phyloP scores from a whole-genome alignment of 2,113 vertebrate species.

The Picathartes gymnocephalus region DNA sequence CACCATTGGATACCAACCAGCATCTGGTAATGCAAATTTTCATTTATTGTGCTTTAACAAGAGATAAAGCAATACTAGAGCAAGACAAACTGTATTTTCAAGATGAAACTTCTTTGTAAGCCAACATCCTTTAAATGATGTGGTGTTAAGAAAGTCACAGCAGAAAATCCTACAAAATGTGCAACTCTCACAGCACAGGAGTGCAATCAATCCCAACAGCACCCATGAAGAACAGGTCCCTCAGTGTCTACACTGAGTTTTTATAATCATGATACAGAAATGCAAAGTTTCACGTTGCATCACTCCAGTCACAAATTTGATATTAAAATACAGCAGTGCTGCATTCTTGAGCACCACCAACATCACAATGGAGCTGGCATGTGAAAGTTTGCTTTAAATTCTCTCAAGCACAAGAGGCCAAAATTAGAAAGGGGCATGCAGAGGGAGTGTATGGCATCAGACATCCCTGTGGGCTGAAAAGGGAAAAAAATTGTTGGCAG shows the following conservation, averaged over 20 bases:
- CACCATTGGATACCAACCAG: not conserved
- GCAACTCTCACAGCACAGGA: not conserved
- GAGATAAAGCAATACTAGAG: not conserved
- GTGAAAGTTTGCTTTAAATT: not conserved
- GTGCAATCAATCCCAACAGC: not conserved
- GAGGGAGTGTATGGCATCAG: not conserved
- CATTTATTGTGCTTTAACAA: not conserved
- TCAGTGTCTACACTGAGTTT: not conserved
- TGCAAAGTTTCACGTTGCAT: not conserved
- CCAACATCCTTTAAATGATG: not conserved
- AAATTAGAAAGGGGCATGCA: conserved; percentile 6
- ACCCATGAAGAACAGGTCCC: not conserved
- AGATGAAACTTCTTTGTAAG: not conserved
- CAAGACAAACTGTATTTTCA: not conserved
- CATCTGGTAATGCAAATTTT: not conserved
- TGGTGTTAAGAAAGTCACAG: not conserved
- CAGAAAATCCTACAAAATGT: not conserved
- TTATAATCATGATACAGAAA: not conserved
- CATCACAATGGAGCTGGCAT: not conserved
- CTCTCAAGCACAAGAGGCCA: not conserved
- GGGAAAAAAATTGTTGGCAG: conserved; percentile 25
- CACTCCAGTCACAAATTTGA: not conserved
- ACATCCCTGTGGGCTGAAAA: not conserved
- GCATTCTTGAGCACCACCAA: not conserved
- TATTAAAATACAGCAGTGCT: not conserved